Evolutionary conservation across 2,888 invertebrate species (phyloP), one percentile per base, ranked within the genome.

Genomic region (Cephus pygmeus): DNA sequence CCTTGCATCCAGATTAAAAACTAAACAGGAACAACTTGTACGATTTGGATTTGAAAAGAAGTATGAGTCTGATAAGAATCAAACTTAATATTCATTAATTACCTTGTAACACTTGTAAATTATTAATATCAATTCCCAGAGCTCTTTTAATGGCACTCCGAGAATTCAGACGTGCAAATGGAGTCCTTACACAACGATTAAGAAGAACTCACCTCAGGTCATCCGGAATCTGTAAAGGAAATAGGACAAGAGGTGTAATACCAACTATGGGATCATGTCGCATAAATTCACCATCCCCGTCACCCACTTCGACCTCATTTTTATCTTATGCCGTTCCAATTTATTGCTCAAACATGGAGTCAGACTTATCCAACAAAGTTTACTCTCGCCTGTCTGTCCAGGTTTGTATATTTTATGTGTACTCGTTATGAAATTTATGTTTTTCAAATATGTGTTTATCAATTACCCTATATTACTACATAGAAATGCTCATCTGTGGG

Each of bases 31-130:
- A 40, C 85, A 86, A 71, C 76, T 90, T 34, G 75, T 84, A 34
- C 81, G 83, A 40, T 77, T 88, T 40, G 83, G 82, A 69, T 85
- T 85, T 12, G 88, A 90, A 34, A 90, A 89, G 78, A 89, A 85
- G 90, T 89, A 80, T 56, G 56, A 56, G 56, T 2, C 56, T 23
- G 56, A 23, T 56, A 56, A 56, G 56, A 56, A 2, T 56, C 0
- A 56, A 23, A 23, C 1, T 9, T 56, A 56, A 56, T 23, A 56
- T 56, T 56, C 9, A 23, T 23, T 56, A 23, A 56, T 23, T 23
- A 56, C 9, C 23, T 56, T 23, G 9, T 56, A 56, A 56, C 23
- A 56, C 23, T 56, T 23, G 23, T 56, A 56, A 56, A 56, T 9
- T 56, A 23, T 56, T 56, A 56, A 56, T 56, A 56, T 23, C 2